These are phyloP conservation scores for Leptinotarsa undecemlineata DNA, from an alignment of 1,140 invertebrate genomes.

Conservation along the genomic window DNA sequence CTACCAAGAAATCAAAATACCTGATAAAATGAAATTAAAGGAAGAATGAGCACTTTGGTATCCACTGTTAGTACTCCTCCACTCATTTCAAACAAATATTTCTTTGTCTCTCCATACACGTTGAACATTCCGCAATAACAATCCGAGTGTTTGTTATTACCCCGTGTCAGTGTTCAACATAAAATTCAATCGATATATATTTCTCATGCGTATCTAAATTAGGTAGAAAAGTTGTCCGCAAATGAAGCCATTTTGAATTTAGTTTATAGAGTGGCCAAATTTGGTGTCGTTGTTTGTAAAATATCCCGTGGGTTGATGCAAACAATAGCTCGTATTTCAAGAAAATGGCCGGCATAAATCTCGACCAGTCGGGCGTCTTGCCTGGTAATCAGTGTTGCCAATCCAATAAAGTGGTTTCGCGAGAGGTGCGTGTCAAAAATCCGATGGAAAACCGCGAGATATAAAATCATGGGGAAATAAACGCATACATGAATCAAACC, in stretches of 20 bases:
- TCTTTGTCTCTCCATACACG: background rate
- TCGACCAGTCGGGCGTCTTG: constrained; percentile 37
- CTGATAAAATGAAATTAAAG: too few relatives aligned
- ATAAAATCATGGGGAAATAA: too few relatives aligned
- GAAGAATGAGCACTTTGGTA: too few relatives aligned
- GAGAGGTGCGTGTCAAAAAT: too few relatives aligned
- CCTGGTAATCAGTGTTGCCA: too few relatives aligned
- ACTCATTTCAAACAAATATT: background rate
- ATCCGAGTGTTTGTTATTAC: constrained; percentile 12
- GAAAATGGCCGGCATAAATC: constrained; percentile 51
- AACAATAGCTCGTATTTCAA: constrained; percentile 54
- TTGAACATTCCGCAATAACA: background rate
- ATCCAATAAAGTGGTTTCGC: too few relatives aligned
- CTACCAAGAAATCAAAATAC: too few relatives aligned
- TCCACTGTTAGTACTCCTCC: background rate
- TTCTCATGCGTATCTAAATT: constrained; percentile 46
- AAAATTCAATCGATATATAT: constrained; percentile 26
- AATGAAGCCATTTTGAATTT: constrained; percentile 56
- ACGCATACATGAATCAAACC: too few relatives aligned
- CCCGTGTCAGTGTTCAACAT: background rate
- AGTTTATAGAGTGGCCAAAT: constrained; percentile 55
- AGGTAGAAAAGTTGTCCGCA: constrained; percentile 47
- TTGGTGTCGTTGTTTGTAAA: constrained; percentile 54
- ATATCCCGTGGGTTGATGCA: constrained; percentile 50
- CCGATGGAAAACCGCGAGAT: too few relatives aligned